Evolutionary conservation across 2,113 vertebrate genomes (phyloP).

Genomic region (Ardeotis arabs): DNA sequence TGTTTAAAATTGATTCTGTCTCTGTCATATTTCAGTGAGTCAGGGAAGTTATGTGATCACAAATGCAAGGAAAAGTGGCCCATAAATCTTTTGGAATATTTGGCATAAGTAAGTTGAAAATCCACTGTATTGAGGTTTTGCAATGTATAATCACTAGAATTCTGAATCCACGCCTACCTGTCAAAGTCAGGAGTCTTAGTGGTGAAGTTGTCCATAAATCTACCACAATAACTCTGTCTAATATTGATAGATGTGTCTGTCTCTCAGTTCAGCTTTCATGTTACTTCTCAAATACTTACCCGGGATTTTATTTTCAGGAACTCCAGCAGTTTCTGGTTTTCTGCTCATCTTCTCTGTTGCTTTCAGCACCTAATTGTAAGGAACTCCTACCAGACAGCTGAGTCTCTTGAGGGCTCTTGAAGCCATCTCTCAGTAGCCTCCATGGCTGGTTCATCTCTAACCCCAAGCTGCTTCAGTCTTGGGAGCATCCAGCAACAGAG

Average conservation of each 20-base stretch:
- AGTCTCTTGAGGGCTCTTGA: neutral
- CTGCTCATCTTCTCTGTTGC: neutral
- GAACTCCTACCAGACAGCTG: neutral
- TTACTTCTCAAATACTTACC: neutral
- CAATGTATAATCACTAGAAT: neutral
- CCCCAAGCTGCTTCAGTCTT: neutral
- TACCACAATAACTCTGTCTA: neutral
- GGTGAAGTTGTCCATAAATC: neutral
- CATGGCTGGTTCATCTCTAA: neutral
- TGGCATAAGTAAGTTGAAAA: neutral
- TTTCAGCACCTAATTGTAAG: neutral
- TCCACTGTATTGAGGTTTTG: neutral
- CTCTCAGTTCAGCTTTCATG: neutral
- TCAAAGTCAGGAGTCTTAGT: neutral
- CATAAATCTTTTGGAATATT: neutral
- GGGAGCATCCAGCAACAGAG: neutral
- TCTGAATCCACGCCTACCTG: neutral
- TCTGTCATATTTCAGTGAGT: accelerated
- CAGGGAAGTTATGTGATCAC: neutral
- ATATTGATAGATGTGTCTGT: accelerated
- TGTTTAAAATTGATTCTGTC: neutral
- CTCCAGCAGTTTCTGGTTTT: neutral
- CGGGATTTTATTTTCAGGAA: neutral
- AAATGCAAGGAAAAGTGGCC: neutral
- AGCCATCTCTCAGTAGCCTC: neutral